These are phyloP conservation scores for Xyrichtys novacula DNA, from an alignment of 2,797 vertebrate genomes.

Conservation along the genomic window DNA sequence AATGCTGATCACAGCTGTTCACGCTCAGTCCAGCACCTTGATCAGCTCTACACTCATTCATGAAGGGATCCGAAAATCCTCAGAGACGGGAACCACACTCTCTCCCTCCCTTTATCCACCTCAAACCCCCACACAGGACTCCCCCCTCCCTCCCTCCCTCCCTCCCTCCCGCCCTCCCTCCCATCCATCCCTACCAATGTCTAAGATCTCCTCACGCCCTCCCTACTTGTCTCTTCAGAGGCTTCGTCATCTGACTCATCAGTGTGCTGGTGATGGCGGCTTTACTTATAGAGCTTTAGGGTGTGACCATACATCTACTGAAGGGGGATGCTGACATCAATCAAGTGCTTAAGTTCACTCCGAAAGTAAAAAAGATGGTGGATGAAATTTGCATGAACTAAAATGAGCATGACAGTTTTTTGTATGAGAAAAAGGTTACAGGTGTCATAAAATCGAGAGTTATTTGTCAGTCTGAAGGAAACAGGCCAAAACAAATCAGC, in stretches of 20 bases:
- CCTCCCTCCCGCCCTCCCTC: constrained; percentile 62
- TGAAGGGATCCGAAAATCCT: constrained; percentile 65
- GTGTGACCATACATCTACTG: constrained; percentile 12
- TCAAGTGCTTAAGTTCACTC: constrained; percentile 3
- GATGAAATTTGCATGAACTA: constrained; percentile 24
- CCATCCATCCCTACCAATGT: constrained; percentile 24
- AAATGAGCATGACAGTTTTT: constrained; percentile 19
- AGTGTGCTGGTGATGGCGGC: constrained; percentile 21
- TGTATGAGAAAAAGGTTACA: constrained; percentile 13
- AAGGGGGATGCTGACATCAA: constrained; percentile 10
- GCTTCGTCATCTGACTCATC: constrained; percentile 68
- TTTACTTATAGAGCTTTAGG: constrained; percentile 15
- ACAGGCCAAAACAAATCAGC: constrained; percentile 19
- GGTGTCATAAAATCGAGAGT: constrained; percentile 5
- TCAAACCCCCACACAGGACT: constrained; percentile 39
- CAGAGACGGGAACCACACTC: constrained; percentile 41
- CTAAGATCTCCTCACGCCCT: constrained; percentile 56
- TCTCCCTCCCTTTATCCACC: constrained; percentile 76
- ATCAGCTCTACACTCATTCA: constrained; percentile 52
- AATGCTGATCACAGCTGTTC: constrained; percentile 39
- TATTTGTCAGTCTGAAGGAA: constrained; percentile 22
- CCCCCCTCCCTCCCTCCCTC: constrained; percentile 52
- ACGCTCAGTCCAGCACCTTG: constrained; percentile 40
- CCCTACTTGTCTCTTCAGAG: constrained; percentile 54
- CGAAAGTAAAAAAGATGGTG: constrained; percentile 2